Evolutionary conservation across 1,140 invertebrate species (phyloP).

Genomic region (Drosophila setifemur): DNA sequence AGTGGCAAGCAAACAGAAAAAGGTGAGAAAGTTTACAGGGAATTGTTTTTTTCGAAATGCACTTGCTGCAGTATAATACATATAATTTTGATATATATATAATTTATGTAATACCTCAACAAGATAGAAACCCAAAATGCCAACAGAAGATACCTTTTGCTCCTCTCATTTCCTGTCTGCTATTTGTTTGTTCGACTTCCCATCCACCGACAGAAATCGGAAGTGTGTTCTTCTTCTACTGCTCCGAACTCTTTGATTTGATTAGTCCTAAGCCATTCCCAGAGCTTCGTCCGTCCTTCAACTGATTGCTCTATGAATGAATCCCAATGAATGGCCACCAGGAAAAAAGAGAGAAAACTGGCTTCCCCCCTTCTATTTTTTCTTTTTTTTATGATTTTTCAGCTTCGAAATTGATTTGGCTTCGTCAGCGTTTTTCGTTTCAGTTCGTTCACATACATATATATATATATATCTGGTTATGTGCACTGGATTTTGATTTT

Average conservation of each 20-base stretch:
- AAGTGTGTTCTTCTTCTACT: constrained; percentile 35
- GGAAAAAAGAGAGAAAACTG: constrained; percentile 11
- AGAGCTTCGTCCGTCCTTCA: constrained; percentile 1
- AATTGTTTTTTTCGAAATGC: constrained; percentile 1
- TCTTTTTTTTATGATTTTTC: constrained; percentile 11
- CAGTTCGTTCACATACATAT: constrained; percentile 2
- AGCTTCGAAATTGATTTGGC: constrained; percentile 61
- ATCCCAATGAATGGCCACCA: constrained; percentile 63
- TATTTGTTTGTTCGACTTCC: constrained; percentile 33
- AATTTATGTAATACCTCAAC: constrained; percentile 8
- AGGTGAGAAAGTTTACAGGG: background rate
- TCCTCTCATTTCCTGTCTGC: constrained; percentile 47
- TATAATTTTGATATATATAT: constrained; percentile 3
- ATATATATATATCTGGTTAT: background rate
- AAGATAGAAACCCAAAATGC: background rate
- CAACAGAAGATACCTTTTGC: background rate
- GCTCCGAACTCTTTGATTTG: constrained; percentile 66
- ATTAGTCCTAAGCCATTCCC: constrained; percentile 45
- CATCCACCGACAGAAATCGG: constrained; percentile 22
- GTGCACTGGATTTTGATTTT: background rate
- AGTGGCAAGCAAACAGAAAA: constrained; percentile 63
- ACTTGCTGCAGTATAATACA: background rate
- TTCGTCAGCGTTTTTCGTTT: constrained; percentile 34
- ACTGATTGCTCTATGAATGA: constrained; percentile 68
- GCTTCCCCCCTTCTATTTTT: background rate